phyloP scores from a whole-genome alignment of 2,888 invertebrate species.

The Thecocarcelia acutangulata region DNA sequence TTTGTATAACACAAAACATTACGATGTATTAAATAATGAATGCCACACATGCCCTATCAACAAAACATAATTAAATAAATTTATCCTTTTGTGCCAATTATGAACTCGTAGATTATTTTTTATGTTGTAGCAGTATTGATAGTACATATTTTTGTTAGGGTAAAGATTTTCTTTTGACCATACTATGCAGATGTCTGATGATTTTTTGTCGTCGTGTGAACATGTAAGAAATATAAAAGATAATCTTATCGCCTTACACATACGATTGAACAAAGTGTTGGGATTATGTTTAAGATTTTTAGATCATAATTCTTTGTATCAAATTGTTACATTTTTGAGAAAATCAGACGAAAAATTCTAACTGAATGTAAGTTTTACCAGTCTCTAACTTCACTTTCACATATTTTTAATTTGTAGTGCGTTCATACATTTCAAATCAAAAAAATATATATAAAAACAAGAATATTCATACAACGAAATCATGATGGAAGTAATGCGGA shows the following conservation, averaged over 20 bases:
- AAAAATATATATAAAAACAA: no score
- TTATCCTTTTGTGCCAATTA: no score
- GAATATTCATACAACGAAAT: conserved; percentile 32
- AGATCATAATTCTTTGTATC: conserved; percentile 10
- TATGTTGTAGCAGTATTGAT: conserved; percentile 5
- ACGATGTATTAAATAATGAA: no score
- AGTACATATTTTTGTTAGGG: conserved; percentile 28
- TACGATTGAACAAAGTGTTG: conserved; percentile 35
- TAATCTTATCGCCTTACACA: conserved; percentile 46
- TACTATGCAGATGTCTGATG: conserved; percentile 81
- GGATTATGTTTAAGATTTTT: conserved; percentile 42
- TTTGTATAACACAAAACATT: no score
- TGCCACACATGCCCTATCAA: no score
- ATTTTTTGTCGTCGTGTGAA: conserved; percentile 72
- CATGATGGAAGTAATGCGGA: not conserved
- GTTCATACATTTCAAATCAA: conserved; percentile 34
- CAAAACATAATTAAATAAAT: no score
- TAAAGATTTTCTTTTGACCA: conserved; percentile 78
- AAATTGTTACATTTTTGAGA: conserved; percentile 2
- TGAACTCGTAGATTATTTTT: not conserved
- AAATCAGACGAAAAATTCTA: conserved; percentile 30
- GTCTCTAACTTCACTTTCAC: conserved; percentile 6
- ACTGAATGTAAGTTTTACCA: conserved; percentile 47
- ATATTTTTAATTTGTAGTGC: conserved; percentile 58
- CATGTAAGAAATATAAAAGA: conserved; percentile 20